Evolutionary conservation across 1,140 invertebrate genomes (phyloP).

Genomic region (Anagrus nilaparvatae): DNA sequence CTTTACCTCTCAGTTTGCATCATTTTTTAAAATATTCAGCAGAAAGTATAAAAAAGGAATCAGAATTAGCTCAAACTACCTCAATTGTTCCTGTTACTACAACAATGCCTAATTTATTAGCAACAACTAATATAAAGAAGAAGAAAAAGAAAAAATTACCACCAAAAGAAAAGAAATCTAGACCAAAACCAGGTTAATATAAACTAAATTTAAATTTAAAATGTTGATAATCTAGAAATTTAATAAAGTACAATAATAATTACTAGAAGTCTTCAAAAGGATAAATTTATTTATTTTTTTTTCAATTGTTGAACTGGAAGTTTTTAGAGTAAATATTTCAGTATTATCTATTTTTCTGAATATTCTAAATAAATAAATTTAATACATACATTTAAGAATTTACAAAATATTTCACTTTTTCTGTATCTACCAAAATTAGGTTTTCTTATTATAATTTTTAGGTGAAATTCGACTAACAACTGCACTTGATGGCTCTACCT

Average conservation of each 20-base stretch:
- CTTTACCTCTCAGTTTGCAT: constrained; percentile 66
- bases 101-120: constrained; percentile 39
- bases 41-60: constrained; percentile 64
- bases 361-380: too few relatives aligned
- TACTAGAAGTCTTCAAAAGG: too few relatives aligned
- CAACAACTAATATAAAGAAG: constrained; percentile 49
- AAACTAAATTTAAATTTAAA: too few relatives aligned
- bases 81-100: constrained; percentile 45
- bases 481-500: constrained; percentile 67
- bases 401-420: too few relatives aligned
- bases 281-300: too few relatives aligned
- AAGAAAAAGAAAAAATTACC: constrained; percentile 78
- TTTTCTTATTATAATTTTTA: constrained; percentile 20
- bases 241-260: too few relatives aligned
- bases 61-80: constrained; percentile 49
- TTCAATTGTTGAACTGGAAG: too few relatives aligned
- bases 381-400: too few relatives aligned
- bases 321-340: too few relatives aligned
- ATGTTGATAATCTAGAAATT: too few relatives aligned
- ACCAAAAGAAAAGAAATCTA: constrained; percentile 66
- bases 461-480: constrained; percentile 73
- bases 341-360: too few relatives aligned
- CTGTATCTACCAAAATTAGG: neutral
- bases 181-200: constrained; percentile 65
- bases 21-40: constrained; percentile 77